These are phyloP conservation scores for Paramormyrops hopkinsi DNA, from an alignment of 2,797 vertebrate species.

Conservation along the genomic window DNA sequence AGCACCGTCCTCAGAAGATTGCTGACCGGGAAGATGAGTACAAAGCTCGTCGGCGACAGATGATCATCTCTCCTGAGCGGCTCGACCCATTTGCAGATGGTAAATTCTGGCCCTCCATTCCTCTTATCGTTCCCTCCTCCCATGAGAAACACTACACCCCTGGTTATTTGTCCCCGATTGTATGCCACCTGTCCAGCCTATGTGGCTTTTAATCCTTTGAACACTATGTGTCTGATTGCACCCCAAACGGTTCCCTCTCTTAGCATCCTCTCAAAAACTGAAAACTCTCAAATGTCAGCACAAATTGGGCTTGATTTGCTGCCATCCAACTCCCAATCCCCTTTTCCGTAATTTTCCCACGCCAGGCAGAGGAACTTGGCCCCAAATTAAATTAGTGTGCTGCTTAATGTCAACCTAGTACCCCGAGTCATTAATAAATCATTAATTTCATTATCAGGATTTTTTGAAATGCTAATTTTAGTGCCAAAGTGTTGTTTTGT, in stretches of 20 bases:
- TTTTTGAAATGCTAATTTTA: conserved; percentile 3
- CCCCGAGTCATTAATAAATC: not conserved
- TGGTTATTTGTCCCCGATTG: conserved; percentile 36
- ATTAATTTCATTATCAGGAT: conserved; percentile 11
- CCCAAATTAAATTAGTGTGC: not conserved
- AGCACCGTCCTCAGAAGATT: conserved; percentile 92
- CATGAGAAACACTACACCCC: conserved; percentile 26
- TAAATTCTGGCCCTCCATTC: conserved; percentile 66
- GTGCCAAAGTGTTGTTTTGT: not conserved
- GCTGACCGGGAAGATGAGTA: conserved; percentile 96
- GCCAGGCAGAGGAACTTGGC: not conserved
- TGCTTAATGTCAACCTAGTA: not conserved
- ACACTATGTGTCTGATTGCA: conserved; percentile 59
- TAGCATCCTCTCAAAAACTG: conserved; percentile 43
- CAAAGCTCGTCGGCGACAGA: conserved; percentile 88
- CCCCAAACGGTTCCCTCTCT: conserved; percentile 54
- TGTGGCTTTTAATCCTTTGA: conserved; percentile 66
- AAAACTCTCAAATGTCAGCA: conserved; percentile 6
- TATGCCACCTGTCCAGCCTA: conserved; percentile 40
- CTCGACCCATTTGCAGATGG: conserved; percentile 99
- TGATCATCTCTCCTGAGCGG: conserved; percentile 98
- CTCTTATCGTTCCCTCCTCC: conserved; percentile 24
- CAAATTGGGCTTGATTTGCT: not conserved
- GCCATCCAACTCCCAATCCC: not conserved
- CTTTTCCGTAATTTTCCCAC: not conserved